Conservation (phyloP, 2,113 vertebrate genomes). For the Amphiprion percula region DNA sequence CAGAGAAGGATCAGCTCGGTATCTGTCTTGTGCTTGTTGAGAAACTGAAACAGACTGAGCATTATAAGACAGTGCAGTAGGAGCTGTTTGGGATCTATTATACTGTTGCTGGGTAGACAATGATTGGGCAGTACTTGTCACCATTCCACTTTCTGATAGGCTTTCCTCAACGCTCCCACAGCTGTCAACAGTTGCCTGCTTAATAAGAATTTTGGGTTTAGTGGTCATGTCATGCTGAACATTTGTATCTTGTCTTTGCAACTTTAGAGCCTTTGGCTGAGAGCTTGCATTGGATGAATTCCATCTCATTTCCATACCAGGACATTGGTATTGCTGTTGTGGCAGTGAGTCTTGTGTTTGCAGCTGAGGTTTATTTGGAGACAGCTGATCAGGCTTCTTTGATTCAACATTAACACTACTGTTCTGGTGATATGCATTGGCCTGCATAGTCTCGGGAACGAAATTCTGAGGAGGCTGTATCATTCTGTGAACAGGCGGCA, state of each 20-base stretch:
- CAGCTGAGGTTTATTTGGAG: slow-evolving; percentile 1
- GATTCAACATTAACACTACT: slow-evolving; percentile 24
- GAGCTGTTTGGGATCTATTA: slow-evolving; percentile 27
- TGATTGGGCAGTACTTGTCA: slow-evolving; percentile 3
- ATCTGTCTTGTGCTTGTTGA: slow-evolving; percentile 20
- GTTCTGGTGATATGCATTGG: slow-evolving; percentile 21
- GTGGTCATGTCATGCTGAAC: slow-evolving; percentile 34
- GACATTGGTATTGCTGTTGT: slow-evolving; percentile 49
- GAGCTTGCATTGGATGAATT: not conserved
- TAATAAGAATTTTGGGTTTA: slow-evolving; percentile 77
- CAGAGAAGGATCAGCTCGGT: not conserved
- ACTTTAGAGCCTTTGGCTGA: slow-evolving; percentile 13
- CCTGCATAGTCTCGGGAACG: not conserved
- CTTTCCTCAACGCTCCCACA: slow-evolving; percentile 64
- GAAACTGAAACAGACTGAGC: slow-evolving; percentile 4
- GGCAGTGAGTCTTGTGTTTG: slow-evolving; percentile 34
- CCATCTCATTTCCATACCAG: slow-evolving; percentile 1
- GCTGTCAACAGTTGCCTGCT: slow-evolving; percentile 78
- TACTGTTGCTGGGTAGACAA: slow-evolving; percentile 5
- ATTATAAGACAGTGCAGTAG: not conserved
- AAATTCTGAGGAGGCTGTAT: slow-evolving; percentile 20
- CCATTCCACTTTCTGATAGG: slow-evolving; percentile 26
- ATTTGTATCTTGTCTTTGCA: slow-evolving; percentile 49
- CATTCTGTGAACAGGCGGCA: slow-evolving; percentile 6
- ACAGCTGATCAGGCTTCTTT: slow-evolving; percentile 18